A percentile compares a stretch with the other conserved stretches of the same genome.
Evolutionary conservation across 64 coral and sea anemone species (phyloP).

Genomic region (Pocillopora verrucosa): DNA sequence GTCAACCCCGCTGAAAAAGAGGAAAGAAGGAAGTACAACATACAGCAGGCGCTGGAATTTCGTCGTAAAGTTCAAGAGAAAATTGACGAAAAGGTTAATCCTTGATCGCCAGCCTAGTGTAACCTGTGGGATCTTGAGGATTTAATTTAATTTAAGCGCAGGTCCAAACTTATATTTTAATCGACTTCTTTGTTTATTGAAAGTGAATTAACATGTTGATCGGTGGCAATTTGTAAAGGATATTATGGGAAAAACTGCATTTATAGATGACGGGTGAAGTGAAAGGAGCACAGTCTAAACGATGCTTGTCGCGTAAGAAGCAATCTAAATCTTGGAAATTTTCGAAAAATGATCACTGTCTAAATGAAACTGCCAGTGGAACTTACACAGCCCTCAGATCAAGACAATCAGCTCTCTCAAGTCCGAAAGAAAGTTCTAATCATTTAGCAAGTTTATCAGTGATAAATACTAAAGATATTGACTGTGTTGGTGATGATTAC

Average conservation of each 20-base stretch:
- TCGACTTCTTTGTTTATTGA: not conserved
- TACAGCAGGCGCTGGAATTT: slow-evolving; percentile 77
- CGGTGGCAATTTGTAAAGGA: not conserved
- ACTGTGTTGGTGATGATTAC: not conserved
- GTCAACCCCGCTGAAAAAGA: slow-evolving; percentile 63
- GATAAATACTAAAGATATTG: not conserved
- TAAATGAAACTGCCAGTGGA: not conserved
- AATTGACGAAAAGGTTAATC: slow-evolving; percentile 65
- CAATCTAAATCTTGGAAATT: slow-evolving; percentile 1
- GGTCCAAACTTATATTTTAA: no score
- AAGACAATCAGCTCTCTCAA: not conserved
- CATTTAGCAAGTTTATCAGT: not conserved
- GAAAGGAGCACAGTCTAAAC: not conserved
- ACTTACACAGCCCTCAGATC: not conserved
- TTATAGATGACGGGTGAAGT: slow-evolving; percentile 24
- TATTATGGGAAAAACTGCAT: slow-evolving; percentile 11
- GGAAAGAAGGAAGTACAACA: slow-evolving; percentile 60
- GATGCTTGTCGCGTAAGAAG: slow-evolving; percentile 34
- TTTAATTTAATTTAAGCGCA: no score
- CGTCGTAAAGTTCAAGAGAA: slow-evolving; percentile 71
- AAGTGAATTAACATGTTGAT: not conserved
- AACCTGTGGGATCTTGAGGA: no score
- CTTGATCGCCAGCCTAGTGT: not conserved
- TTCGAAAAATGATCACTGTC: not conserved
- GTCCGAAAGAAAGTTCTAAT: not conserved